These are phyloP conservation scores for Endomychus coccineus DNA, from an alignment of 2,888 invertebrate species.

Conservation along the genomic window DNA sequence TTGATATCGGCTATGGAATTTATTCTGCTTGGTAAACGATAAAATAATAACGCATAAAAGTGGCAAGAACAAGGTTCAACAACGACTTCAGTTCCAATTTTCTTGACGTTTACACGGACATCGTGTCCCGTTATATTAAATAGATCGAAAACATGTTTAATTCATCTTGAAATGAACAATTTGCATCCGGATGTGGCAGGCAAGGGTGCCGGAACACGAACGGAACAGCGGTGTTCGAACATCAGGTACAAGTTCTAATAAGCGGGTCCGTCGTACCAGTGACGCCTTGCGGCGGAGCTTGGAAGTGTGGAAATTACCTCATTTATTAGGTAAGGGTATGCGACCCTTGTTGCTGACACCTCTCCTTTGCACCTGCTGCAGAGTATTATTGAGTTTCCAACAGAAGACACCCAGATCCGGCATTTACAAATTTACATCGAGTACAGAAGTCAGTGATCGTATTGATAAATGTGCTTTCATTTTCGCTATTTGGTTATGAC, in stretches of 20 bases:
- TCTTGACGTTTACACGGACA: too few relatives aligned
- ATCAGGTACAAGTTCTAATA: slow-evolving; percentile 44
- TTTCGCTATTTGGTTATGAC: too few relatives aligned
- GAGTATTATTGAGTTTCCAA: slow-evolving; percentile 45
- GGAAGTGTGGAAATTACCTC: slow-evolving; percentile 49
- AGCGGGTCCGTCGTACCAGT: slow-evolving; percentile 37
- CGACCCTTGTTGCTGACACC: slow-evolving; percentile 47
- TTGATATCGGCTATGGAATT: too few relatives aligned
- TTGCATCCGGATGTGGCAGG: slow-evolving; percentile 32
- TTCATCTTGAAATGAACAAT: slow-evolving; percentile 26
- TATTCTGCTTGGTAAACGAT: too few relatives aligned
- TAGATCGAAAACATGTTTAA: slow-evolving; percentile 16
- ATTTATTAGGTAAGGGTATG: slow-evolving; percentile 48
- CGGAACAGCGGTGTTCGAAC: slow-evolving; percentile 37
- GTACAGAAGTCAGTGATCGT: too few relatives aligned
- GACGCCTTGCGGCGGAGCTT: slow-evolving; percentile 44
- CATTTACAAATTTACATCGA: too few relatives aligned
- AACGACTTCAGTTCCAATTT: too few relatives aligned
- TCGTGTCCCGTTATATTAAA: too few relatives aligned
- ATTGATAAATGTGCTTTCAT: too few relatives aligned
- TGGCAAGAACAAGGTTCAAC: too few relatives aligned
- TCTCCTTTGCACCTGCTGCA: slow-evolving; percentile 49
- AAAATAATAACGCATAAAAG: too few relatives aligned
- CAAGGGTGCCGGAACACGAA: slow-evolving; percentile 28
- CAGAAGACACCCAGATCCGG: slow-evolving; percentile 24